These are phyloP conservation scores for Sebastes kiyomatsui DNA, from an alignment of 2,797 vertebrate genomes.

Conservation along the genomic window DNA sequence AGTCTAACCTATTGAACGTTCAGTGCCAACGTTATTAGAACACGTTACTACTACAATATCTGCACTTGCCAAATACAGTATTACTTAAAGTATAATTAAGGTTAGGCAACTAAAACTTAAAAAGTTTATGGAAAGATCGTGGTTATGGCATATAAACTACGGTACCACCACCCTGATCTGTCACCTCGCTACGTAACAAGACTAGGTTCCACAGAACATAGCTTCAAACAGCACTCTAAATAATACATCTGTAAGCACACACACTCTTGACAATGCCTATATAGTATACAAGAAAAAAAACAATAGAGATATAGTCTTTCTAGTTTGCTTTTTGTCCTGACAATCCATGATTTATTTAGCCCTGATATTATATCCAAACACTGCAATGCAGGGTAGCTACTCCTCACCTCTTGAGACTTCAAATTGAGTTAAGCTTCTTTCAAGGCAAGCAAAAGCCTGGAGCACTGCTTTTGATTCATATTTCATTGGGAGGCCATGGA, in stretches of 20 bases:
- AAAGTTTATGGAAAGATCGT: background rate
- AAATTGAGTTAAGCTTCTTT: conserved; percentile 60
- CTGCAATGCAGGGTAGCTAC: conserved; percentile 40
- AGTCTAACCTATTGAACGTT: background rate
- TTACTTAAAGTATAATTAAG: background rate
- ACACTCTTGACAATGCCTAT: background rate
- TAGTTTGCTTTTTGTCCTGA: conserved; percentile 30
- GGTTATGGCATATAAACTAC: background rate
- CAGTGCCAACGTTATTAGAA: background rate
- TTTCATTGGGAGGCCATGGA: conserved; percentile 50
- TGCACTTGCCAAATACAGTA: background rate
- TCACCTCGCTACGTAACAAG: background rate
- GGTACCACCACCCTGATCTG: background rate
- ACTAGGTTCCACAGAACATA: background rate
- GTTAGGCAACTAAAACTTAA: background rate
- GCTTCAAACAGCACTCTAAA: background rate
- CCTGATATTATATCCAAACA: conserved; percentile 39
- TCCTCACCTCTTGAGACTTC: conserved; percentile 37
- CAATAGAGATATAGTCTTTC: background rate
- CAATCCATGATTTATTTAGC: conserved; percentile 35
- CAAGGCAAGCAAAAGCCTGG: conserved; percentile 50
- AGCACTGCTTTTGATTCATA: conserved; percentile 57
- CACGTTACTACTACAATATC: background rate
- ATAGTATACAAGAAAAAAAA: background rate
- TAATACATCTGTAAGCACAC: background rate